These are phyloP conservation scores for Paramuricea clavata DNA, from an alignment of 92 coral and sea anemone genomes.

Conservation along the genomic window DNA sequence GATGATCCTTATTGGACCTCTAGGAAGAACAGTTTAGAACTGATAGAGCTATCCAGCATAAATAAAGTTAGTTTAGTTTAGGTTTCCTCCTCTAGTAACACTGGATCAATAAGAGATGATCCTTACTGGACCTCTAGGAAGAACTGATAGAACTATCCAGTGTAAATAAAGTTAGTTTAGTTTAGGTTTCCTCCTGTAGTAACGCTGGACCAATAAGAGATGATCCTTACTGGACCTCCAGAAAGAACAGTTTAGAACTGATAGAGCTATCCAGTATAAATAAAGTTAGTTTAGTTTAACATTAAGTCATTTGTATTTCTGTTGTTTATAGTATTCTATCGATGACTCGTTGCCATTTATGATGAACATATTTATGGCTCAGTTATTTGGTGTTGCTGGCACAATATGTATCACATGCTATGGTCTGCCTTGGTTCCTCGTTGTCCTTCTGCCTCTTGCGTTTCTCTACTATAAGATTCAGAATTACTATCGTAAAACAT, in stretches of 20 bases:
- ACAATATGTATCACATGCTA: conserved; percentile 96
- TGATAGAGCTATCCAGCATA: too few relatives aligned
- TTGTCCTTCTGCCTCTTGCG: conserved; percentile 86
- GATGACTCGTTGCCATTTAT: conserved; percentile 98
- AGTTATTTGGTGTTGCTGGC: conserved; percentile 94
- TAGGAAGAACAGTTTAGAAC: too few relatives aligned
- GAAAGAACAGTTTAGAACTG: not conserved
- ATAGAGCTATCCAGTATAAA: not conserved
- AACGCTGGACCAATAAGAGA: too few relatives aligned
- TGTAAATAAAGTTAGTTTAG: too few relatives aligned
- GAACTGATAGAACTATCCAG: too few relatives aligned
- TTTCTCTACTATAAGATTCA: conserved; percentile 90
- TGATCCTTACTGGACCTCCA: not conserved
- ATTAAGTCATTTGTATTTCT: not conserved
- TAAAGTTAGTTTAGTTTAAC: not conserved
- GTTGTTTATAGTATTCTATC: conserved; percentile 81
- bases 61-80: too few relatives aligned
- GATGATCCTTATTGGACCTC: too few relatives aligned
- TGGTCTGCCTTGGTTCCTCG: conserved; percentile 94
- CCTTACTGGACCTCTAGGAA: too few relatives aligned
- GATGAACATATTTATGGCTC: conserved; percentile 96
- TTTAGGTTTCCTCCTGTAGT: too few relatives aligned
- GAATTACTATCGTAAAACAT: conserved; percentile 95
- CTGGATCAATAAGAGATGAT: too few relatives aligned
- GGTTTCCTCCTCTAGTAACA: too few relatives aligned